phyloP scores from a whole-genome alignment of 2,888 invertebrate genomes.

The Drosophila bunnanda region DNA sequence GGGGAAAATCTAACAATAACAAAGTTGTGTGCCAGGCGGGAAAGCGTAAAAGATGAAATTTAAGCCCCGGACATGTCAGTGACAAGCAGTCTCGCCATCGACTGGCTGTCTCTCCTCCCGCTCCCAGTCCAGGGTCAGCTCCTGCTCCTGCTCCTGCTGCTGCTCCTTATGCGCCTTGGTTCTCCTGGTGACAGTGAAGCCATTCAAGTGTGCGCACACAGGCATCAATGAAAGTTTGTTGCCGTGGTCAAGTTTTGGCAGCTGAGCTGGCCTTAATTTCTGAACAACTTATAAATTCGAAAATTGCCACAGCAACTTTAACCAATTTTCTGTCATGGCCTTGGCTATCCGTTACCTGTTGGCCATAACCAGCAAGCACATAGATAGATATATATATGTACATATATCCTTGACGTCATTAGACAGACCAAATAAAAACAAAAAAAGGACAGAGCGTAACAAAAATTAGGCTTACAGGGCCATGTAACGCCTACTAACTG shows the following conservation, averaged over 20 bases:
- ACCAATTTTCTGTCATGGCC: conserved; percentile 29
- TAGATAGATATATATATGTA: neutral
- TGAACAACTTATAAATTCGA: conserved; percentile 40
- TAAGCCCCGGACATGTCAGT: conserved; percentile 37
- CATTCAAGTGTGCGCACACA: conserved; percentile 15
- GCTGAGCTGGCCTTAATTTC: conserved; percentile 20
- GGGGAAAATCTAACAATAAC: conserved; percentile 12
- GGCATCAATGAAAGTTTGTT: conserved; percentile 30
- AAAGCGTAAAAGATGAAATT: conserved; percentile 42
- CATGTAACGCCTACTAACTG: conserved; percentile 41
- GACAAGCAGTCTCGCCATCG: conserved; percentile 51
- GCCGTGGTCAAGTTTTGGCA: conserved; percentile 29
- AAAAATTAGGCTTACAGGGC: conserved; percentile 30
- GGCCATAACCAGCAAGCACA: conserved; percentile 3
- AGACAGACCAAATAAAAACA: conserved; percentile 10
- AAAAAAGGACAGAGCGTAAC: conserved; percentile 18
- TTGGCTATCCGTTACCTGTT: conserved; percentile 22
- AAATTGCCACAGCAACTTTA: conserved; percentile 38
- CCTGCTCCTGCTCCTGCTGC: neutral
- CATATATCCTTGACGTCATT: conserved; percentile 60
- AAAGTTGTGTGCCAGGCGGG: conserved; percentile 25
- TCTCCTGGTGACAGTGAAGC: conserved; percentile 31
- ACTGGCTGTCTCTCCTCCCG: conserved; percentile 18
- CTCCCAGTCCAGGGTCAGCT: neutral
- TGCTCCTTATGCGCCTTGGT: neutral